These are phyloP conservation scores for Xiphias gladius DNA, from an alignment of 2,113 vertebrate species.

Conservation along the genomic window DNA sequence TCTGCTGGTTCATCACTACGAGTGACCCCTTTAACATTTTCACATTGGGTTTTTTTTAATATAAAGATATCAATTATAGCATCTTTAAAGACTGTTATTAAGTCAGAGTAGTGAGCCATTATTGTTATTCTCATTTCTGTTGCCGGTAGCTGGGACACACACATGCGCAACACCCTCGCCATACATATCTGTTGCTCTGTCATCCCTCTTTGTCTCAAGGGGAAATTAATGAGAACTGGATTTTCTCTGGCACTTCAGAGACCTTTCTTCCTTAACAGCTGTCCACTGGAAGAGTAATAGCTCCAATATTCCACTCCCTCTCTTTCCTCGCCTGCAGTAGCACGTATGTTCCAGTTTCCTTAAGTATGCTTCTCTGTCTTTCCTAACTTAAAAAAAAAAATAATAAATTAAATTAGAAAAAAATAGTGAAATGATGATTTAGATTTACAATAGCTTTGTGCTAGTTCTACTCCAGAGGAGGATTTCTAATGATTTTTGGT, in stretches of 20 bases:
- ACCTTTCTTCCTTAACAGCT: constrained; percentile 28
- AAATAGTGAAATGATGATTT: neutral
- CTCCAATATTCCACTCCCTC: constrained; percentile 34
- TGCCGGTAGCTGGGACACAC: neutral
- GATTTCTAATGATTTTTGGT: neutral
- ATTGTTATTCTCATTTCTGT: neutral
- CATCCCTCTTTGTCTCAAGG: constrained; percentile 15
- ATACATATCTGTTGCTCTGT: constrained; percentile 6
- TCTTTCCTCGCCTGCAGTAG: neutral
- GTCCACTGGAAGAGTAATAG: constrained; percentile 50
- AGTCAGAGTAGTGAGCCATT: neutral
- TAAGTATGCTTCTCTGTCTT: neutral
- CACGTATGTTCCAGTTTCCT: constrained; percentile 11
- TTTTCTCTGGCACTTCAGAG: constrained; percentile 39
- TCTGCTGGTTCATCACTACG: neutral
- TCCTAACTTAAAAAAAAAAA: constrained; percentile 25
- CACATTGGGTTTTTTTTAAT: too few relatives aligned
- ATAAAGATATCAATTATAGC: neutral
- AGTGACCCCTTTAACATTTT: neutral
- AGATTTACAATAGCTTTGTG: neutral
- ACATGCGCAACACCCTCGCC: neutral
- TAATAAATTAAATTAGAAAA: neutral
- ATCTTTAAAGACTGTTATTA: neutral
- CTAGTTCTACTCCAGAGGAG: neutral
- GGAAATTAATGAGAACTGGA: constrained; percentile 40